phyloP scores from a whole-genome alignment of 2,113 vertebrate species.

The Marmota monax region DNA sequence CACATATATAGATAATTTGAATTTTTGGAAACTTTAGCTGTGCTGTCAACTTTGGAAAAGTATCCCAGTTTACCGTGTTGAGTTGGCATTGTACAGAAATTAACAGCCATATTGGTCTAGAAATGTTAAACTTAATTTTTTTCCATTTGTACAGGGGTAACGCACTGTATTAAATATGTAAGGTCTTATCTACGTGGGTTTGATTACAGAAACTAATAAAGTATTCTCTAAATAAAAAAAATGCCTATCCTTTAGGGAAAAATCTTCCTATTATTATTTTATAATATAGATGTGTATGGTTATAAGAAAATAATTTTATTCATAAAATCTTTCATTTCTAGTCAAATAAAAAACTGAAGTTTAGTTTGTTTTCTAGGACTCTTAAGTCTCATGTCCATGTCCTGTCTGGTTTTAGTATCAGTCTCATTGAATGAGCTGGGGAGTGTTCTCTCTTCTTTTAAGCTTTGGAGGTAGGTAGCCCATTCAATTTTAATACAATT shows the following conservation, averaged over 20 bases:
- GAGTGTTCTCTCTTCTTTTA: not conserved
- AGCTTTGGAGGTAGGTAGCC: not conserved
- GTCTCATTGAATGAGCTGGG: not conserved
- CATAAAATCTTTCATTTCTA: not conserved
- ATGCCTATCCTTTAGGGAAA: not conserved
- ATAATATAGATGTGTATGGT: not conserved
- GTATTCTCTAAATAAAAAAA: slow-evolving; percentile 94
- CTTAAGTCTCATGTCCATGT: not conserved
- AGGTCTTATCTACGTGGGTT: slow-evolving; percentile 99
- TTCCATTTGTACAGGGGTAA: slow-evolving; percentile 99
- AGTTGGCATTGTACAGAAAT: slow-evolving; percentile 93
- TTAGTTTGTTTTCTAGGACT: not conserved
- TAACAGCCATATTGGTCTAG: slow-evolving; percentile 93
- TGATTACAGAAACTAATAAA: slow-evolving; percentile 99
- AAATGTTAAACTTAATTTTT: slow-evolving; percentile 90
- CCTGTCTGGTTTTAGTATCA: not conserved
- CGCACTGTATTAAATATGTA: slow-evolving; percentile 99
- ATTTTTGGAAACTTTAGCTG: slow-evolving; percentile 90
- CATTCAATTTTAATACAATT: slow-evolving; percentile 2
- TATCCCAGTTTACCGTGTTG: slow-evolving; percentile 90
- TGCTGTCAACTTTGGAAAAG: slow-evolving; percentile 91
- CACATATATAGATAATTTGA: slow-evolving; percentile 91
- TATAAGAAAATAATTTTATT: not conserved
- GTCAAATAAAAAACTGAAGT: not conserved
- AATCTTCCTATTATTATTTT: not conserved